phyloP scores from a whole-genome alignment of 2,797 vertebrate species.

The Megalops cyprinoides region DNA sequence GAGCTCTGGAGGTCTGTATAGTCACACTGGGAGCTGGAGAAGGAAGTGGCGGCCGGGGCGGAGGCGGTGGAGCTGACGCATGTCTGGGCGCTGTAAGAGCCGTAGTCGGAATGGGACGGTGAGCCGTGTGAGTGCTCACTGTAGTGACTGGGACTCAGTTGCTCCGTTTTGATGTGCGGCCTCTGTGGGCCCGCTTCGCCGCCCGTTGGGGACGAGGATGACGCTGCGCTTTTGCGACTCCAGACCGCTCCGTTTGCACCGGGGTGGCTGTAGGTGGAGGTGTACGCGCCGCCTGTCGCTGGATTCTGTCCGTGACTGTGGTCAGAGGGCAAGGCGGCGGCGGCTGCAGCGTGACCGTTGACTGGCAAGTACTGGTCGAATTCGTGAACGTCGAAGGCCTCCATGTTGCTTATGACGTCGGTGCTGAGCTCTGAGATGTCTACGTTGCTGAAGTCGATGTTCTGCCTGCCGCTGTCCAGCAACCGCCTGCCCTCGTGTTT shows the following conservation, averaged over 20 bases:
- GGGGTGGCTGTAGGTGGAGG: slow-evolving; percentile 57
- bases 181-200: slow-evolving; percentile 65
- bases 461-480: slow-evolving; percentile 79
- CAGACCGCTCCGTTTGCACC: slow-evolving; percentile 61
- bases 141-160: slow-evolving; percentile 85
- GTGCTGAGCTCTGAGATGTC: slow-evolving; percentile 91
- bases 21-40: slow-evolving; percentile 78
- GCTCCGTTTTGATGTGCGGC: slow-evolving; percentile 87
- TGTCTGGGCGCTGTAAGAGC: slow-evolving; percentile 65
- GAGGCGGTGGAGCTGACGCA: slow-evolving; percentile 69
- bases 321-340: slow-evolving; percentile 56
- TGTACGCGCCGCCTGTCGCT: slow-evolving; percentile 60
- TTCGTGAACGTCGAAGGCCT: slow-evolving; percentile 86
- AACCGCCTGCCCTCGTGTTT: slow-evolving; percentile 79
- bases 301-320: slow-evolving; percentile 60
- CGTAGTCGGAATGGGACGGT: slow-evolving; percentile 70
- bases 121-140: slow-evolving; percentile 73
- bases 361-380: slow-evolving; percentile 90
- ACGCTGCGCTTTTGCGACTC: slow-evolving; percentile 71
- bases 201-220: slow-evolving; percentile 31
- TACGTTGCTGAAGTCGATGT: slow-evolving; percentile 93
- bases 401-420: slow-evolving; percentile 89
- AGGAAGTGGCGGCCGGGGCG: slow-evolving; percentile 60
- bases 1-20: slow-evolving; percentile 86
- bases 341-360: slow-evolving; percentile 66